A percentile compares a stretch with the other conserved stretches of the same genome.
Conservation (phyloP, 2,113 vertebrate species). For the Pelodiscus sinensis region DNA sequence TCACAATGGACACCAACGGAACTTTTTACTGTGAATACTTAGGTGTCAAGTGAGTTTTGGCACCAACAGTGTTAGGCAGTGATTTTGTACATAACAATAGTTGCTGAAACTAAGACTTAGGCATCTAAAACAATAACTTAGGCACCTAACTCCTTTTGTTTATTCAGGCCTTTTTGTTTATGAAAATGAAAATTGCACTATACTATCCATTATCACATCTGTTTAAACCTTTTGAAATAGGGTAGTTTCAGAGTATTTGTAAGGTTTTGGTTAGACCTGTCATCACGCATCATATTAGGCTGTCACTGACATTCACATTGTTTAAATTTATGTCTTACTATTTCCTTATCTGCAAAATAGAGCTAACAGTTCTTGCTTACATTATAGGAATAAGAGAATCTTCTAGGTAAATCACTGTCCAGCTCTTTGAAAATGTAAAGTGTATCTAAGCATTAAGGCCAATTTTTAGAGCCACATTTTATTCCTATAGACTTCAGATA, state of each 20-base stretch:
- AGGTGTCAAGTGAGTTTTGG: background rate
- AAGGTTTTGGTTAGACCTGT: background rate
- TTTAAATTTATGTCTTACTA: background rate
- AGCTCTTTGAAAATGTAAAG: background rate
- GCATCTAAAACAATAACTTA: background rate
- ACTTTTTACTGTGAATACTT: background rate
- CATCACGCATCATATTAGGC: accelerated
- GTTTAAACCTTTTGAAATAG: background rate
- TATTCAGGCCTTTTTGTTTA: background rate
- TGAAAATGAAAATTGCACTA: background rate
- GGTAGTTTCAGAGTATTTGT: background rate
- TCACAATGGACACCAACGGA: background rate
- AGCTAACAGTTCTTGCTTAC: background rate
- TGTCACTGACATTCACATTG: background rate
- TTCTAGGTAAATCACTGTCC: background rate
- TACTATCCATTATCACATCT: background rate
- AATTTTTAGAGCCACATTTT: background rate
- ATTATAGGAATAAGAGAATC: background rate
- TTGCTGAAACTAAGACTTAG: background rate
- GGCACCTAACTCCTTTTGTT: background rate
- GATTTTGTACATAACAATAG: background rate
- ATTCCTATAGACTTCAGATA: background rate
- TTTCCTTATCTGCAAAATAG: background rate
- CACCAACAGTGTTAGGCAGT: background rate
- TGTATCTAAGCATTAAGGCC: background rate